Evolutionary conservation across 2,797 vertebrate genomes (phyloP).

Genomic region (Hemitrygon akajei): DNA sequence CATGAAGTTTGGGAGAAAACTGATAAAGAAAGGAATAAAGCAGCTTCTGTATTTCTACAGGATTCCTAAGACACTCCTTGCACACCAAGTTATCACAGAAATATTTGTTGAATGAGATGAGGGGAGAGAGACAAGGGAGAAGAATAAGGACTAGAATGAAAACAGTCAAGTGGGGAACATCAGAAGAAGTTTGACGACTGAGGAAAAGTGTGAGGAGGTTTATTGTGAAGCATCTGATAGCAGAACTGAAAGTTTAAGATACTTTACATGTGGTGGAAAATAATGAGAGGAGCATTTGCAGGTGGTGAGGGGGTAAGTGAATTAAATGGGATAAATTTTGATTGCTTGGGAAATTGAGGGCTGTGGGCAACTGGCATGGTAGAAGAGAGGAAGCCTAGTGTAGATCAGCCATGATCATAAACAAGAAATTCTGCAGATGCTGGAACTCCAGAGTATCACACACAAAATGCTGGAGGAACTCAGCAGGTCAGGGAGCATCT

Average conservation of each 20-base stretch:
- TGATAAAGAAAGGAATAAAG: background rate
- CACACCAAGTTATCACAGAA: background rate
- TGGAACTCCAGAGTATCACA: too few relatives aligned
- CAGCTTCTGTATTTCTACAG: too few relatives aligned
- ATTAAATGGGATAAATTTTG: too few relatives aligned
- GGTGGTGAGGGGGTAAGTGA: too few relatives aligned
- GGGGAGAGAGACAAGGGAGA: background rate
- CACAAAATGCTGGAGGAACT: too few relatives aligned
- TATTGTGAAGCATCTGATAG: too few relatives aligned
- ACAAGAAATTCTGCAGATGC: too few relatives aligned
- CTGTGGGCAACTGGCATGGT: too few relatives aligned
- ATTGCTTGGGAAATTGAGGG: too few relatives aligned
- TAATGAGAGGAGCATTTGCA: background rate
- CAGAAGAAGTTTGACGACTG: background rate
- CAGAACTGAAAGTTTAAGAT: background rate
- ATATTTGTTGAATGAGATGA: background rate
- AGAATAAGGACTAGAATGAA: background rate
- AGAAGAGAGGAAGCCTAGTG: too few relatives aligned
- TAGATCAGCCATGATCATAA: too few relatives aligned
- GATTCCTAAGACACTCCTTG: background rate
- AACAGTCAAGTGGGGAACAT: background rate
- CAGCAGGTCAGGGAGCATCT: too few relatives aligned
- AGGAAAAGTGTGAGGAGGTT: background rate
- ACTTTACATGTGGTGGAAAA: background rate
- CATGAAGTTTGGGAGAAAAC: background rate